Percentiles rank a stretch among this genome's conserved stretches.
Conservation (phyloP, 2,113 vertebrate species). For the Lota lota region DNA sequence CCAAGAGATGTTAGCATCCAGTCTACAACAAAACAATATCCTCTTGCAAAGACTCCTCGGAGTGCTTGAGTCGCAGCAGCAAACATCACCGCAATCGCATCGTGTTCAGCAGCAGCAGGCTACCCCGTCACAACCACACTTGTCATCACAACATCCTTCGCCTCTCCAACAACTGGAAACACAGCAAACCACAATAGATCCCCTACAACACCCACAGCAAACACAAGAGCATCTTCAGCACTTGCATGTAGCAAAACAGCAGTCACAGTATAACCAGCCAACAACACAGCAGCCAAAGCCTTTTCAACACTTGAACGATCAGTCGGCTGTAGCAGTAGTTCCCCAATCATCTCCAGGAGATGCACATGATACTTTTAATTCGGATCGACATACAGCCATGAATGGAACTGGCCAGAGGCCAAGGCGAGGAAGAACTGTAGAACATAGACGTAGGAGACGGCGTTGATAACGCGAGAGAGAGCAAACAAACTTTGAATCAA, state of each 20-base stretch:
- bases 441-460: slow-evolving; percentile 71
- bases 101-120: slow-evolving; percentile 46
- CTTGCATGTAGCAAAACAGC: neutral
- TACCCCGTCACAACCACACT: slow-evolving; percentile 56
- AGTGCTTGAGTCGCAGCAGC: slow-evolving; percentile 75
- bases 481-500: slow-evolving; percentile 24
- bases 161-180: slow-evolving; percentile 33
- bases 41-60: slow-evolving; percentile 75
- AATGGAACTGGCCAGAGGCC: slow-evolving; percentile 58
- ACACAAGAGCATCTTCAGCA: slow-evolving; percentile 36
- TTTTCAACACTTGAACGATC: slow-evolving; percentile 50
- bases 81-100: slow-evolving; percentile 41
- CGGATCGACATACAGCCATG: slow-evolving; percentile 47
- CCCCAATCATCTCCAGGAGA: slow-evolving; percentile 58
- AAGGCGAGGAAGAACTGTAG: slow-evolving; percentile 68
- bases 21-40: slow-evolving; percentile 78
- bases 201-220: slow-evolving; percentile 26
- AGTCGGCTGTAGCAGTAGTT: slow-evolving; percentile 39
- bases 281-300: slow-evolving; percentile 34
- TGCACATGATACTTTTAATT: slow-evolving; percentile 54
- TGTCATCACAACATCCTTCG: slow-evolving; percentile 43
- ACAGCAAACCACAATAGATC: slow-evolving; percentile 31
- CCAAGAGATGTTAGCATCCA: slow-evolving; percentile 72
- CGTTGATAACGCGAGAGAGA: slow-evolving; percentile 46
- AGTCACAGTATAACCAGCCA: slow-evolving; percentile 39